A percentile compares a stretch with the other conserved stretches of the same genome.
Evolutionary conservation across 2,888 invertebrate species (phyloP).

Genomic region (Calameuta filiformis): DNA sequence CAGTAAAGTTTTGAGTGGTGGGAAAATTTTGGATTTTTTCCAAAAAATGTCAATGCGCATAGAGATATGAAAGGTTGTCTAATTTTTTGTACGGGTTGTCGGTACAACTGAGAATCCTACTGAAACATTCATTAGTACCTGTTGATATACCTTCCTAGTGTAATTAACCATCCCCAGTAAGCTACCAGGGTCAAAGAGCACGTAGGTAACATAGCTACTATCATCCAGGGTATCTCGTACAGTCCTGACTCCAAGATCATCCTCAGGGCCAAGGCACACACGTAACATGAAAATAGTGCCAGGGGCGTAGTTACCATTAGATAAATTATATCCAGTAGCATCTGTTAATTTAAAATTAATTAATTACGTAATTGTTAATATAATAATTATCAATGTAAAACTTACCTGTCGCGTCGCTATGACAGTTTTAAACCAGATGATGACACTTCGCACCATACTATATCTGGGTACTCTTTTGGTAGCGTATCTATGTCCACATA

Average conservation of each 20-base stretch:
- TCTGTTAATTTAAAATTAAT: slow-evolving; percentile 36
- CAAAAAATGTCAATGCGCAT: neutral
- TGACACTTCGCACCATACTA: slow-evolving; percentile 48
- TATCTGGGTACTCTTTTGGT: slow-evolving; percentile 59
- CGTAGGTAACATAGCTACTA: slow-evolving; percentile 61
- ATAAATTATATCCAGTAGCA: slow-evolving; percentile 59
- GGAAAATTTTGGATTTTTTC: neutral
- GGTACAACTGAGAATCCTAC: neutral
- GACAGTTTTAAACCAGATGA: slow-evolving; percentile 57
- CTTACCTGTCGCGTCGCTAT: slow-evolving; percentile 58
- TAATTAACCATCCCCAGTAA: slow-evolving; percentile 62
- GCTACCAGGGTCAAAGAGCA: slow-evolving; percentile 59
- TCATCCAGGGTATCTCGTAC: slow-evolving; percentile 59
- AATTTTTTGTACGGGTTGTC: neutral
- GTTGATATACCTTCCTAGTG: slow-evolving; percentile 57
- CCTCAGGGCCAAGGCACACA: slow-evolving; percentile 55
- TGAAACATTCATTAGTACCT: slow-evolving; percentile 23
- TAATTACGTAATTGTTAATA: neutral
- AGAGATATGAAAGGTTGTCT: neutral
- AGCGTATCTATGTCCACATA: slow-evolving; percentile 68
- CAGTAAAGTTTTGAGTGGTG: neutral
- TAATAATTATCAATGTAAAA: neutral
- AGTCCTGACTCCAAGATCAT: slow-evolving; percentile 52
- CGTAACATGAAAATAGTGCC: slow-evolving; percentile 60
- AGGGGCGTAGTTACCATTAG: slow-evolving; percentile 58